Conservation (phyloP, 2,113 vertebrate species). For the Hippolais icterina region DNA sequence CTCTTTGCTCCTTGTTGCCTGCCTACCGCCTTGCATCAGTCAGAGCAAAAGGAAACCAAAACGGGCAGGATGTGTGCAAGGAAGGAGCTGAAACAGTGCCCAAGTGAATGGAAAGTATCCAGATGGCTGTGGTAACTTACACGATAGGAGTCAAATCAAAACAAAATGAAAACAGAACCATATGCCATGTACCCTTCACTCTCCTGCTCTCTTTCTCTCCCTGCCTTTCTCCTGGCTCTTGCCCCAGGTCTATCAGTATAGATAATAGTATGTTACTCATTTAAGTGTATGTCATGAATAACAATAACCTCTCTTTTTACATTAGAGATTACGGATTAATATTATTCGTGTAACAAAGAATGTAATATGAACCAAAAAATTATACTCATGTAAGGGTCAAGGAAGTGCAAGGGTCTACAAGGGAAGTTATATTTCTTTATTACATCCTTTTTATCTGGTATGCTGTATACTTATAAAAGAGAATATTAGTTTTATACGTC, state of each 20-base stretch:
- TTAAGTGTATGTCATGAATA: conserved; percentile 45
- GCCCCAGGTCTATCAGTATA: background rate
- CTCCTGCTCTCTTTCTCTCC: conserved; percentile 6
- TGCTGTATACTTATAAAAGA: conserved; percentile 45
- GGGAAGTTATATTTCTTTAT: conserved; percentile 36
- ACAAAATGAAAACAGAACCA: conserved; percentile 67
- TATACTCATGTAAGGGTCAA: conserved; percentile 41
- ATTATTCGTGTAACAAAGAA: conserved; percentile 42
- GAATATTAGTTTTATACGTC: conserved; percentile 74
- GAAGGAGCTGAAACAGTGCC: conserved; percentile 48
- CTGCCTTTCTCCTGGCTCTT: conserved; percentile 33
- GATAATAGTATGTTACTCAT: background rate
- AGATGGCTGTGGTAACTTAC: conserved; percentile 60
- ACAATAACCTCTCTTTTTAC: conserved; percentile 42
- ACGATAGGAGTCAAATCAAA: conserved; percentile 55
- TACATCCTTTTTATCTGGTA: conserved; percentile 55
- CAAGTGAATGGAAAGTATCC: conserved; percentile 46
- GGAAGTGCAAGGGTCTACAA: conserved; percentile 22
- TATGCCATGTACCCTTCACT: conserved; percentile 30
- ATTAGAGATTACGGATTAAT: conserved; percentile 26
- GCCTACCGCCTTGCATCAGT: background rate
- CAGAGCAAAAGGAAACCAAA: background rate
- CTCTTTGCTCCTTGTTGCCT: background rate
- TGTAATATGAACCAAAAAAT: conserved; percentile 16
- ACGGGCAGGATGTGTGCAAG: background rate